Percentiles rank a stretch among this genome's conserved stretches.
These are phyloP conservation scores for Sarcophaga peregrina DNA, from an alignment of 1,140 invertebrate genomes.

Conservation along the genomic window DNA sequence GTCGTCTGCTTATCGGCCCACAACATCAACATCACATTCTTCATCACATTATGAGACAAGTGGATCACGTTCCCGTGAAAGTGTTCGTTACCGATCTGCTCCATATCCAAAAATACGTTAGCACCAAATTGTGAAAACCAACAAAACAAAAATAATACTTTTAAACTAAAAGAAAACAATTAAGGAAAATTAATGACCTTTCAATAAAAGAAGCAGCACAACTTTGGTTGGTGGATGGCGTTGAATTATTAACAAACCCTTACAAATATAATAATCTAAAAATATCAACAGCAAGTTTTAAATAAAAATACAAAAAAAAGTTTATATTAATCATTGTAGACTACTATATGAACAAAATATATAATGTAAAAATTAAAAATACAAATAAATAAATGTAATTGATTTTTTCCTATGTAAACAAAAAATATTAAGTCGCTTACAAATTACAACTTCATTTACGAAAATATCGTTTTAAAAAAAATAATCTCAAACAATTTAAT, in stretches of 20 bases:
- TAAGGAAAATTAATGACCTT: conserved; percentile 8
- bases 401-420: too few relatives aligned
- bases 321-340: too few relatives aligned
- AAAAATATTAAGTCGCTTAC: too few relatives aligned
- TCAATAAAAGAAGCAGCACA: conserved; percentile 3
- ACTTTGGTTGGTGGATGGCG: background rate
- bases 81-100: conserved; percentile 65
- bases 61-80: conserved; percentile 66
- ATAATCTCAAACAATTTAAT: too few relatives aligned
- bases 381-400: background rate
- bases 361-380: background rate
- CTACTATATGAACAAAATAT: background rate
- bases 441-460: too few relatives aligned
- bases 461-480: too few relatives aligned
- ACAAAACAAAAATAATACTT: conserved; percentile 20
- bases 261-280: conserved; percentile 30
- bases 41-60: conserved; percentile 64
- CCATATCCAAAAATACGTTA: conserved; percentile 66
- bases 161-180: conserved; percentile 19
- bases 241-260: background rate
- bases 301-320: conserved; percentile 11
- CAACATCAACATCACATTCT: conserved; percentile 64
- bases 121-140: conserved; percentile 30
- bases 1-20: conserved; percentile 63
- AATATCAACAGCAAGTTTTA: conserved; percentile 28